These are phyloP conservation scores for Melieria crassipennis DNA, from an alignment of 2,888 invertebrate genomes.

Conservation along the genomic window DNA sequence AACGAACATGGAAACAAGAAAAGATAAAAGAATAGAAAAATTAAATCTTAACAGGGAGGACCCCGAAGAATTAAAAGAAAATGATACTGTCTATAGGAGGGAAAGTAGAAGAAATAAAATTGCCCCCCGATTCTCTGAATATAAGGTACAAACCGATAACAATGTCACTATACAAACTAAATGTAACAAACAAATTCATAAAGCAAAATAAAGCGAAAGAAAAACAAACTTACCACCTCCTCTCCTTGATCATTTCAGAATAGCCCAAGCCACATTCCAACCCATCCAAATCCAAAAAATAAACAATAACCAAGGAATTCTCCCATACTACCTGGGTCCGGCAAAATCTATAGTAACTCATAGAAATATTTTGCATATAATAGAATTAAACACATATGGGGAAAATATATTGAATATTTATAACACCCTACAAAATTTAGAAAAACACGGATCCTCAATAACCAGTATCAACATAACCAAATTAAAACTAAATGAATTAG, in stretches of 20 bases:
- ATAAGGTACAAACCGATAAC: constrained; percentile 25
- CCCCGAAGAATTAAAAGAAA: constrained; percentile 16
- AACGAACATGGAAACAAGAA: constrained; percentile 12
- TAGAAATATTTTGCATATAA: neutral
- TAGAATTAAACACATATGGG: neutral
- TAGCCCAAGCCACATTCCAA: too few relatives aligned
- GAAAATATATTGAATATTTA: too few relatives aligned
- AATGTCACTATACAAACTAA: neutral
- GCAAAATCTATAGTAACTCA: neutral
- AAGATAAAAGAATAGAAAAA: constrained; percentile 14
- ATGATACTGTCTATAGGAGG: constrained; percentile 36
- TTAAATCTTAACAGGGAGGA: constrained; percentile 33
- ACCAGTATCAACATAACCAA: neutral
- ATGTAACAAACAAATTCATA: constrained; percentile 8
- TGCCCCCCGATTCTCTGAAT: constrained; percentile 37
- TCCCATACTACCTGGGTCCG: neutral
- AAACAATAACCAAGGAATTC: neutral
- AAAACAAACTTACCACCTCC: neutral
- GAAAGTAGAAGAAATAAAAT: constrained; percentile 40
- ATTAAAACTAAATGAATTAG: too few relatives aligned
- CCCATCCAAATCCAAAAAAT: neutral
- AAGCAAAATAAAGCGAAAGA: constrained; percentile 3
- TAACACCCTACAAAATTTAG: too few relatives aligned
- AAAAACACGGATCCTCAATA: neutral
- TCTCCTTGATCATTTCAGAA: neutral